Evolutionary conservation across 2,113 vertebrate genomes (phyloP).

Genomic region (Leucopsar rothschildi): DNA sequence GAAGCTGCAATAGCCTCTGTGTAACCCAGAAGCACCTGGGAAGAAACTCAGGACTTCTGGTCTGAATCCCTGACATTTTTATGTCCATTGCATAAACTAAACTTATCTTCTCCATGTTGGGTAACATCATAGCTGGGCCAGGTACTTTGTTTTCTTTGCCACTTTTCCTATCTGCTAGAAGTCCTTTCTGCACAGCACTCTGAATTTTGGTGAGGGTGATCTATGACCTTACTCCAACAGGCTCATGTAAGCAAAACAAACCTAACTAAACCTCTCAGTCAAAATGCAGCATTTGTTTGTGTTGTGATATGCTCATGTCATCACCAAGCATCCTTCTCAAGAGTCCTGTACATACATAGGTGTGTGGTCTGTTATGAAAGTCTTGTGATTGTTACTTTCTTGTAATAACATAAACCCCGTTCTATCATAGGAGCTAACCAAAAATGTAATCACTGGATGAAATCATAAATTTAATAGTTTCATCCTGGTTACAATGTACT

Average conservation of each 20-base stretch:
- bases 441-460: neutral
- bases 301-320: fast-evolving
- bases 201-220: neutral
- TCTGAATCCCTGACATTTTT: neutral
- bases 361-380: neutral
- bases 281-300: neutral
- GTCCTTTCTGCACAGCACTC: neutral
- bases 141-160: neutral
- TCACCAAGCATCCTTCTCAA: neutral
- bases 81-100: neutral
- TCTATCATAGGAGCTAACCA: neutral
- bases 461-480: neutral
- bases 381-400: neutral
- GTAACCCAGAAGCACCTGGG: neutral
- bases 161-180: neutral
- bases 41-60: neutral
- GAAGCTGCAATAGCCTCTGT: neutral
- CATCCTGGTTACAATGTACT: neutral
- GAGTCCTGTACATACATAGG: neutral
- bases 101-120: neutral
- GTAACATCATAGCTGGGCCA: neutral
- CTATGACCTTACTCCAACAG: neutral
- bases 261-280: neutral
- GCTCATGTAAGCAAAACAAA: neutral
- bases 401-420: neutral